Evolutionary conservation across 2,888 invertebrate species (phyloP), one percentile per base, ranked within the genome.

Genomic region (Parthenolecanium corni): DNA sequence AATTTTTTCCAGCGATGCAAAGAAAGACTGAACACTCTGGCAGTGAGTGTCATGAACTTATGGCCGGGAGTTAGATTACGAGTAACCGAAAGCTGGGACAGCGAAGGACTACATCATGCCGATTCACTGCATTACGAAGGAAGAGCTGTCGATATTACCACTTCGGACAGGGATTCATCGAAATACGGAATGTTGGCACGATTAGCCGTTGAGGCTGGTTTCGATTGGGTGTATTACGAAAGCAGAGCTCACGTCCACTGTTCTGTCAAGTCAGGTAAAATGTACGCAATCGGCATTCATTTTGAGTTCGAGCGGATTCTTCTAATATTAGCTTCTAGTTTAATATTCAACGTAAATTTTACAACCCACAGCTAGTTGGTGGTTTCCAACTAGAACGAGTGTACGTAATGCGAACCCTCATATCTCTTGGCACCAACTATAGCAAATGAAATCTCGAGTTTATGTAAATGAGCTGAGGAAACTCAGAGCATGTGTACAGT

Each of bases 191-290:
- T 95, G 91, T 79, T 96, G 71, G 96, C 95, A 51, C 78, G 95
- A 66, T 80, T 96, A 64, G 96, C 96, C 1, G 91, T 93, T 65
- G 93, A 95, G 75, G 94, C 95, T 24, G 95, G 95, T 71, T 96
- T 96, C 80, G 95, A 96, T 79, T 96, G 94, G 94, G 96, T 96
- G 66, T 93, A 89, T 78, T 96, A 94, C 74, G 93, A 94, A 76
- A 89, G 90, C 73, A 81, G 92, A 69, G 85, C 89, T 16, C 91
- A 95, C 75, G 93, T 96, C 71, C 95, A 96, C 77, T 94, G 93
- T 76, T 94, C 94, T 65, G 95, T 95, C 67, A 94, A 93, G 78
- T 92, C 95, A 81, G 95, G 96, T 96, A 79, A 76, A 79, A 25
- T 62, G 42, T 62, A 62, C 42, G 51, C 62, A 49, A 58, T 58